These are phyloP conservation scores for Zapornia atra DNA, from an alignment of 2,113 vertebrate genomes.

Conservation along the genomic window DNA sequence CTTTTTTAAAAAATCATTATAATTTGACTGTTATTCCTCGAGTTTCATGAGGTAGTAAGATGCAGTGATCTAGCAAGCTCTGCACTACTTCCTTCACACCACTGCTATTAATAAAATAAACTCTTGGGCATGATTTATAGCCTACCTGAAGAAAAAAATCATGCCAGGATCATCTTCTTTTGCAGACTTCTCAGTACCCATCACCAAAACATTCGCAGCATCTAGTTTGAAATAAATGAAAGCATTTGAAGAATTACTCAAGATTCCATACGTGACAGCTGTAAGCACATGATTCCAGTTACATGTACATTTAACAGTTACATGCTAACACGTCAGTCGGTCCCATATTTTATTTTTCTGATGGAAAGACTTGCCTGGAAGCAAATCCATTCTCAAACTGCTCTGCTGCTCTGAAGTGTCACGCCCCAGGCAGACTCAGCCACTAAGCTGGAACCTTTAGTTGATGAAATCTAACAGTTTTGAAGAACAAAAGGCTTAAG, in stretches of 20 bases:
- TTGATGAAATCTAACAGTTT: neutral
- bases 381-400: neutral
- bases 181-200: slow-evolving; percentile 81
- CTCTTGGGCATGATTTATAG: neutral
- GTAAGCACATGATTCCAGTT: neutral
- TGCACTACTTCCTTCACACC: neutral
- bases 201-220: slow-evolving; percentile 91
- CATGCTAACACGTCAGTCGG: neutral
- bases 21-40: slow-evolving; percentile 1
- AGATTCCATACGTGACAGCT: neutral
- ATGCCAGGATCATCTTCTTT: slow-evolving; percentile 85
- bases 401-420: neutral
- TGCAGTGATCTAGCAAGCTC: neutral
- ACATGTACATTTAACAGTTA: neutral
- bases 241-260: neutral
- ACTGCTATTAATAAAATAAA: neutral
- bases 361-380: neutral
- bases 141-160: slow-evolving; percentile 95
- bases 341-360: neutral
- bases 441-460: neutral
- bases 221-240: slow-evolving; percentile 78
- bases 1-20: neutral
- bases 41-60: neutral
- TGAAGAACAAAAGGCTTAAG: neutral
- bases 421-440: neutral